Conservation (phyloP, 2,113 vertebrate species). For the Xiphophorus couchianus region DNA sequence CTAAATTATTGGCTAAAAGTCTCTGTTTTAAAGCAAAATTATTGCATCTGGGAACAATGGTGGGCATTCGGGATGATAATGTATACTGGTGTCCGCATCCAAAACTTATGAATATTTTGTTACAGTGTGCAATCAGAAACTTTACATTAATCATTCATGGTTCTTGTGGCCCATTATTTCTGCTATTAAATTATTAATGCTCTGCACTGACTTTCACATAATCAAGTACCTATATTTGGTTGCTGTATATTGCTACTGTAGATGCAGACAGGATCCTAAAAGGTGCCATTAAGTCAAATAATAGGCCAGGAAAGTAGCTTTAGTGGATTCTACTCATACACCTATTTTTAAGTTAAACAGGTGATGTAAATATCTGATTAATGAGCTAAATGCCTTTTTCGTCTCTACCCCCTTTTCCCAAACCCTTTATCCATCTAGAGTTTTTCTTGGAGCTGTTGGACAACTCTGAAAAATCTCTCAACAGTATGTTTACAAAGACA, state of each 20-base stretch:
- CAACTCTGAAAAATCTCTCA: conserved; percentile 93
- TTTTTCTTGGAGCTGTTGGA: conserved; percentile 97
- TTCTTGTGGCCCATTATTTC: conserved; percentile 72
- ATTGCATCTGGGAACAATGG: conserved; percentile 47
- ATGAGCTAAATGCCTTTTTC: conserved; percentile 27
- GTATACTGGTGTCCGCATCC: conserved; percentile 64
- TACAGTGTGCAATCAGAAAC: conserved; percentile 73
- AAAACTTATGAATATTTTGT: conserved; percentile 72
- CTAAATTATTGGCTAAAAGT: conserved; percentile 35
- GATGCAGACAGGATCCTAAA: conserved; percentile 21
- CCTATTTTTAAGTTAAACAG: conserved; percentile 12
- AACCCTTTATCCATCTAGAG: conserved; percentile 76
- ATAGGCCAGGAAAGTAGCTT: not conserved
- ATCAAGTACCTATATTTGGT: conserved; percentile 53
- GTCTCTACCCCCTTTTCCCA: conserved; percentile 17
- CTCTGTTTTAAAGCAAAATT: conserved; percentile 46
- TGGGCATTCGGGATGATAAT: conserved; percentile 53
- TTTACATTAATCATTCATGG: conserved; percentile 76
- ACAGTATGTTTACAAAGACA: conserved; percentile 91
- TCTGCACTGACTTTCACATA: conserved; percentile 61
- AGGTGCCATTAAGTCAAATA: conserved; percentile 20
- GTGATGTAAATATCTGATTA: conserved; percentile 15
- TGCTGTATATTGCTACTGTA: conserved; percentile 38
- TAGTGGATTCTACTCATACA: not conserved
- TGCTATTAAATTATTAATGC: conserved; percentile 73